phyloP scores from a whole-genome alignment of 2,888 invertebrate species.

The Thumatha senex region DNA sequence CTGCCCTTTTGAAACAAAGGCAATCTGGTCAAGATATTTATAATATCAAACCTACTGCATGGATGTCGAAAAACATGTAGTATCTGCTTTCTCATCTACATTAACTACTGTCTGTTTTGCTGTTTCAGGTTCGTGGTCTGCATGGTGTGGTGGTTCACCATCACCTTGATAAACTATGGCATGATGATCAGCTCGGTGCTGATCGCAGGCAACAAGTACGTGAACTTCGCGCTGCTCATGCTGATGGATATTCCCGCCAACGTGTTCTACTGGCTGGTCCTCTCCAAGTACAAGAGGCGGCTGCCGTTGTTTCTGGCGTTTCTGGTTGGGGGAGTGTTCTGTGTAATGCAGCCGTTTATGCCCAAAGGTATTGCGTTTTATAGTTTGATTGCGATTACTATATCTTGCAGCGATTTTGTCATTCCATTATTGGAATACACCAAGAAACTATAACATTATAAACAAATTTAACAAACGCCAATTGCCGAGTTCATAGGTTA shows the following conservation, averaged over 20 bases:
- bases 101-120: neutral
- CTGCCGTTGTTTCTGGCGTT: constrained; percentile 64
- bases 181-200: constrained; percentile 79
- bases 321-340: constrained; percentile 67
- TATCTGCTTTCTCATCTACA: no score
- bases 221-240: constrained; percentile 73
- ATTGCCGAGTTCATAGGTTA: no score
- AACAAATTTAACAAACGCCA: no score
- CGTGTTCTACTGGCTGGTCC: constrained; percentile 70
- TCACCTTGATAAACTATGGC: constrained; percentile 75
- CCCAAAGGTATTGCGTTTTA: constrained; percentile 53
- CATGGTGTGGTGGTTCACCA: constrained; percentile 77
- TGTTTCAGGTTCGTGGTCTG: constrained; percentile 58
- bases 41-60: no score
- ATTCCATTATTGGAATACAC: neutral
- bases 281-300: constrained; percentile 67
- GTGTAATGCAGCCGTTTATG: constrained; percentile 68
- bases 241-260: constrained; percentile 76
- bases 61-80: no score
- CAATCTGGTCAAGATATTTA: no score
- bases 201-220: constrained; percentile 73
- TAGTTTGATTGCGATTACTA: no score
- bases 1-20: no score
- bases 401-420: no score
- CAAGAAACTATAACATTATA: no score